Base-by-base conservation (phyloP, 2,113 vertebrate genomes). In the Dipodomys stephensi region DNA sequence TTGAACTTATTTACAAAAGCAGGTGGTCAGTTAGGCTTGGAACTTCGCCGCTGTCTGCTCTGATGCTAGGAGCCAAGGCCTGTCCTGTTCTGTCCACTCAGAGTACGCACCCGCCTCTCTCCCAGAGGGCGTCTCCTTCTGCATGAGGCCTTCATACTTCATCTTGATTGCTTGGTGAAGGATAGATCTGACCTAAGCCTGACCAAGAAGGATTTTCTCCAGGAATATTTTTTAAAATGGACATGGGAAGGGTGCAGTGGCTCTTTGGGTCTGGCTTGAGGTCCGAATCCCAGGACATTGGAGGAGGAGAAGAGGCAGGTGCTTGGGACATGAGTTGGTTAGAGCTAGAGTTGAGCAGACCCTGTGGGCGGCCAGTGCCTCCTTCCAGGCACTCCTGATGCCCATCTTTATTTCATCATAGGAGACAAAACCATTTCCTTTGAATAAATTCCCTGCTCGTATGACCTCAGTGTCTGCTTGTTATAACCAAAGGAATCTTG, bases 331-430 rank as follows among this genome's bases (percentile, higher is more conserved):
- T 46, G n/a, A 5, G 4, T 28, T 49, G 32, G 4, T 1, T 7
- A 25, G 30, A 62, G 2, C 3, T 4, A 4, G 64, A 3, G 44
- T 3, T 12, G 49, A 49, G 49, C 49, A 9, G 49, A 1, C 49
- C 39, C 28, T 2, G 0, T 19, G 53, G 44, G 13, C 23, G 2
- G 20, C 2, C 9, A 4, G 3, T 16, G 39, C 32, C 39, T n/a
- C 12, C 12, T 3, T n/a, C 9, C 3, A 1, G 7, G 0, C 10
- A 2, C 4, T 32, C 35, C n/a, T 22, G 53, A 28, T 7, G 25
- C 15, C 46, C 46, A 39, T 15, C 46, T n/a, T 49, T 46, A 8
- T 11, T 60, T 62, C 16, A 2, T 27, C 20, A 20, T 0, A 27
- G 2, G 6, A 28, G 19, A 72, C 57, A 39, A 67, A 20, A 53